Evolutionary conservation across 2,888 invertebrate genomes (phyloP).

Genomic region (Nymphalis polychloros): DNA sequence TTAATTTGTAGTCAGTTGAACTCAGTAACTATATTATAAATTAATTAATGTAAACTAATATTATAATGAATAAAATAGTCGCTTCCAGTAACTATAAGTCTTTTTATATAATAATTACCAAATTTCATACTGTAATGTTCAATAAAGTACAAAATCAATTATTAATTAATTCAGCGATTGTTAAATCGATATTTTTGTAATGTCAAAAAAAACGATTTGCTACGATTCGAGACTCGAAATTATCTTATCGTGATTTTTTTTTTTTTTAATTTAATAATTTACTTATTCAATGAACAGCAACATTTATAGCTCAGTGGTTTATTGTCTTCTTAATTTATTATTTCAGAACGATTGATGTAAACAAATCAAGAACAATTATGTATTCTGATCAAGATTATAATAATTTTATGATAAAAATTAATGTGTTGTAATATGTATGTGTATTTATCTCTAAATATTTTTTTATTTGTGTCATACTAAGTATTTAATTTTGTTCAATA

Average conservation of each 20-base stretch:
- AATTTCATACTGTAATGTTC: conserved; percentile 12
- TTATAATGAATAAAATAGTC: background rate
- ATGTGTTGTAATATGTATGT: too few relatives aligned
- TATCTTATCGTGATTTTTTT: conserved; percentile 38
- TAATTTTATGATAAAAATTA: too few relatives aligned
- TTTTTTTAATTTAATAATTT: conserved; percentile 7
- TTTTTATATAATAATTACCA: conserved; percentile 4
- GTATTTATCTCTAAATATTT: too few relatives aligned
- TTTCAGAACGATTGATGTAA: too few relatives aligned
- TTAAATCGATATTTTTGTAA: conserved; percentile 48
- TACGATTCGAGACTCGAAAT: conserved; percentile 53
- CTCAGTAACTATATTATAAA: too few relatives aligned
- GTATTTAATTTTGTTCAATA: too few relatives aligned
- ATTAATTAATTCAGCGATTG: conserved; percentile 29
- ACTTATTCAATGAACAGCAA: background rate
- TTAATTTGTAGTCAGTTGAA: too few relatives aligned
- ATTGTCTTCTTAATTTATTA: too few relatives aligned
- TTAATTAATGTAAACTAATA: too few relatives aligned
- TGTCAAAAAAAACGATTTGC: conserved; percentile 61
- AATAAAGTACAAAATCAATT: conserved; percentile 44
- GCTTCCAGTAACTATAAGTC: conserved; percentile 15
- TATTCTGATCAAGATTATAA: too few relatives aligned
- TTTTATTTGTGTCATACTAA: too few relatives aligned
- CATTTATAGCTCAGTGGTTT: background rate
- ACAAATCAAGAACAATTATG: too few relatives aligned